A percentile compares a stretch with the other conserved stretches of the same genome.
Conservation (phyloP, 2,113 vertebrate species). For the Tychaedon coryphoeus region DNA sequence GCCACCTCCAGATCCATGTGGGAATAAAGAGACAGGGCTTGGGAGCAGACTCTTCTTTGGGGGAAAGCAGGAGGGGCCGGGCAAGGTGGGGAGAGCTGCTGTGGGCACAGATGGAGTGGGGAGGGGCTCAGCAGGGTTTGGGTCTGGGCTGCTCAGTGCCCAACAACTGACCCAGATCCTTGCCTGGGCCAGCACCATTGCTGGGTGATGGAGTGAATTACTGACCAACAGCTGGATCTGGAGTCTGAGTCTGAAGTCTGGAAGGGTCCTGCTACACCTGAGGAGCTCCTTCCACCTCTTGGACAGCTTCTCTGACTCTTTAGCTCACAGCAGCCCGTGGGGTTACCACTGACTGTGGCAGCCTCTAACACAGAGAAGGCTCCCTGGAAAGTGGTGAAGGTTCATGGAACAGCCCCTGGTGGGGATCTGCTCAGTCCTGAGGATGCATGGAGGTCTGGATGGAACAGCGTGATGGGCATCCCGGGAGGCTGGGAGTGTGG, state of each 20-base stretch:
- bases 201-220: not conserved
- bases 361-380: not conserved
- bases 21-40: not conserved
- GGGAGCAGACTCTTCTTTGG: not conserved
- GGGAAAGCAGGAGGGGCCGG: not conserved
- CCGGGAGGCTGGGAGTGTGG: not conserved
- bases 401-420: not conserved
- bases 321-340: fast-evolving
- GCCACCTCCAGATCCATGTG: fast-evolving
- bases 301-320: not conserved
- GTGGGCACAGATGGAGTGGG: not conserved
- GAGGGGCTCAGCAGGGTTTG: not conserved
- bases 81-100: not conserved
- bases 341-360: not conserved
- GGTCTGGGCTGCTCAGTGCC: not conserved
- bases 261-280: not conserved
- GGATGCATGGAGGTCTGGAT: not conserved
- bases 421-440: not conserved
- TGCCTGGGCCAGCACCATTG: fast-evolving
- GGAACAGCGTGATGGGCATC: not conserved
- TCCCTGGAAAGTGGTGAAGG: not conserved
- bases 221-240: not conserved
- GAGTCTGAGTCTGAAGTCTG: not conserved
- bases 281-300: not conserved
- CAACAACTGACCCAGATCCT: not conserved